Base-by-base conservation (phyloP, 2,113 vertebrate species). In the Ranitomeya variabilis region DNA sequence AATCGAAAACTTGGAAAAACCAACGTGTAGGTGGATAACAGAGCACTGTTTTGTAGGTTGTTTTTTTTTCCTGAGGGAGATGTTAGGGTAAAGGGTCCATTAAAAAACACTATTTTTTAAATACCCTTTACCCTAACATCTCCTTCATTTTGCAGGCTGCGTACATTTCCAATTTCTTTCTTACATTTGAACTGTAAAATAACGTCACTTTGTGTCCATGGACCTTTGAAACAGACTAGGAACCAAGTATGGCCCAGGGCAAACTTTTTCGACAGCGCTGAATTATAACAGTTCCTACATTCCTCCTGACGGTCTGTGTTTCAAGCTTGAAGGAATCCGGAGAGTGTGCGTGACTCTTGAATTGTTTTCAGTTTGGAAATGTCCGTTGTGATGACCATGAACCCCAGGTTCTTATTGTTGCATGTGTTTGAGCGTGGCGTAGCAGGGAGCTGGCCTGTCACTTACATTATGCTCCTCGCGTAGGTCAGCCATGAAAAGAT, bases 401-500 rank as follows among this genome's bases (percentile, higher is more conserved):
- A 52, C 6, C 81, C 16, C 15, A n/a, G 18, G 23, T 81, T 19
- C 19, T n/a, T 0, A 23, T 76, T 52, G 14, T n/a, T 0, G 82
- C 18, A 18, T 69, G 82, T 54, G 8, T 83, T 23, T 60, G 45
- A 73, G 23, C 21, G 23, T 51, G 54, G n/a, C 52, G 7, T 26
- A 21, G 52, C n/a, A 85, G 54, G 51, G 69, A 31, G 83, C 83
- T 71, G 10, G n/a, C 51, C 51, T 71, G 45, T 71, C 76, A 73
- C 55, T 67, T 67, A 55, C 67, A 77, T 69, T 80, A 15, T 59
- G n/a, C 57, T 71, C 52, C 31, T 12, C 45, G 62, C 78, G 9
- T 88, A 99, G 98, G 91, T 94, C 31, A 92, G 85, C 52, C 95
- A 97, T 9, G 95, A 97, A 91, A 94, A 94, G 60, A 87, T 88